phyloP scores from a whole-genome alignment of 2,113 vertebrate species.

The Heterochromis multidens region DNA sequence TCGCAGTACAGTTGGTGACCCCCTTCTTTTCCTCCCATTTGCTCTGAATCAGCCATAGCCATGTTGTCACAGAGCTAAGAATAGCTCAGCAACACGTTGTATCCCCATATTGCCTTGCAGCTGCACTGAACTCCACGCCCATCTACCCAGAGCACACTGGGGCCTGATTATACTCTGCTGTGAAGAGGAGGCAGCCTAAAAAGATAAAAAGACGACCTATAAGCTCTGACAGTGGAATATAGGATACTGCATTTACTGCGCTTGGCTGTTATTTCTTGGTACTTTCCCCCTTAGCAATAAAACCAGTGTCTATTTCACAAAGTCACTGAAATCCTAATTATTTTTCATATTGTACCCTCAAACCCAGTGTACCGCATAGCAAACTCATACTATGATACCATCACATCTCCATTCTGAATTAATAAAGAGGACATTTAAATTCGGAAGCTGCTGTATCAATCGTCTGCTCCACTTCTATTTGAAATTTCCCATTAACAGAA shows the following conservation, averaged over 20 bases:
- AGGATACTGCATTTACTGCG: not conserved
- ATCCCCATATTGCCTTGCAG: conserved; percentile 41
- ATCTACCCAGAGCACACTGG: conserved; percentile 34
- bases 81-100: conserved; percentile 59
- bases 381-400: not conserved
- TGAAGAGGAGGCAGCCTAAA: not conserved
- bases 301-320: not conserved
- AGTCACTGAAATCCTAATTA: too few species aligned
- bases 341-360: not conserved
- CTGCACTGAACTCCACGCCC: conserved; percentile 52
- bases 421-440: not conserved
- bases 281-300: not conserved
- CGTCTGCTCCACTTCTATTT: not conserved
- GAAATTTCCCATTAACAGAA: not conserved
- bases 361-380: not conserved
- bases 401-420: not conserved
- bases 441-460: not conserved
- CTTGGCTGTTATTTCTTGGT: not conserved
- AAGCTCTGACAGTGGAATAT: not conserved
- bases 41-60: conserved; percentile 17
- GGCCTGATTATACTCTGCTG: conserved; percentile 26
- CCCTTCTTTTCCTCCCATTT: conserved; percentile 5
- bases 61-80: conserved; percentile 61
- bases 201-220: conserved; percentile 8
- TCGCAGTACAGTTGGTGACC: not conserved